Percentiles rank a stretch among this genome's conserved stretches.
Conservation (phyloP, 2,797 vertebrate species). For the Octomys mimax region DNA sequence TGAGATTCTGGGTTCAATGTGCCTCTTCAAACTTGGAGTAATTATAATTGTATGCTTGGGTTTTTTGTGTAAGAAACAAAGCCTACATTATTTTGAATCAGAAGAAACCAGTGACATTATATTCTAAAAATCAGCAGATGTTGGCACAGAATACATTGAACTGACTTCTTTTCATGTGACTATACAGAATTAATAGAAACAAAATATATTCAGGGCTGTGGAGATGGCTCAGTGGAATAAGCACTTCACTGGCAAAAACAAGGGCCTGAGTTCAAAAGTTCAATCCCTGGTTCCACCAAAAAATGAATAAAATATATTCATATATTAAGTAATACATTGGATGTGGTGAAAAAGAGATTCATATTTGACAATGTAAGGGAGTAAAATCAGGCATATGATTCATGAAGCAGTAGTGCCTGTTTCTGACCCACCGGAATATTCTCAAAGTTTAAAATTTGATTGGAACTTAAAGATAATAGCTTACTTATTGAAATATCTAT, state of each 20-base stretch:
- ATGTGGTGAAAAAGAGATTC: background rate
- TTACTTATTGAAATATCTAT: slow-evolving; percentile 37
- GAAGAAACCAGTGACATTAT: slow-evolving; percentile 60
- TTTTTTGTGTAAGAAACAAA: slow-evolving; percentile 73
- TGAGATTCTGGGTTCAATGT: background rate
- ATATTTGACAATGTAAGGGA: background rate
- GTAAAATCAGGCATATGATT: slow-evolving; percentile 15
- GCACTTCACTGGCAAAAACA: too few relatives aligned
- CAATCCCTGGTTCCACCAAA: too few relatives aligned
- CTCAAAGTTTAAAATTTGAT: slow-evolving; percentile 39
- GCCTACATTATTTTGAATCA: slow-evolving; percentile 68
- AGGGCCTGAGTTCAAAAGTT: too few relatives aligned
- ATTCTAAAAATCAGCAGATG: slow-evolving; percentile 61
- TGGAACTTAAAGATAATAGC: background rate
- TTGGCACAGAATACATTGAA: slow-evolving; percentile 47
- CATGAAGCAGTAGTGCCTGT: background rate
- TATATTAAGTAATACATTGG: background rate
- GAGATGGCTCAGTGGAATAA: too few relatives aligned
- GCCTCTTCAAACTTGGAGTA: slow-evolving; percentile 44
- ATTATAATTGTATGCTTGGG: slow-evolving; percentile 62
- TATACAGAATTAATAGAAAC: background rate
- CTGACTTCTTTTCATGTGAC: background rate
- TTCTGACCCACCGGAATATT: background rate
- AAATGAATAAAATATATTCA: background rate
- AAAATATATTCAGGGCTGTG: too few relatives aligned